A percentile compares a stretch with the other conserved stretches of the same genome.
phyloP scores from a whole-genome alignment of 2,113 vertebrate species.

The Grammomys surdaster region DNA sequence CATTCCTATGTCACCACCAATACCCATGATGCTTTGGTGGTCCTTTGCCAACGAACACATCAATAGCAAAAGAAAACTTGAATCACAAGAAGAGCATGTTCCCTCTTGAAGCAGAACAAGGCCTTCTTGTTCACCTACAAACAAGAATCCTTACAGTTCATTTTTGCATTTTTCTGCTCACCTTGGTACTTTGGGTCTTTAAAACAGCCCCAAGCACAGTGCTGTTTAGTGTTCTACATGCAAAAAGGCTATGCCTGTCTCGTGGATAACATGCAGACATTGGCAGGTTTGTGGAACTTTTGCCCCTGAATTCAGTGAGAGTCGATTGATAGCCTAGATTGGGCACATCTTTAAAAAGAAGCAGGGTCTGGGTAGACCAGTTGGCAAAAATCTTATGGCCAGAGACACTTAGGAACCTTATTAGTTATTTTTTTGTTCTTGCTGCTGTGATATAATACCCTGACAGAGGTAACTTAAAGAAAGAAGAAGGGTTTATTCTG shows the following conservation, averaged over 20 bases:
- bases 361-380: neutral
- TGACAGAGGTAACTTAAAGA: neutral
- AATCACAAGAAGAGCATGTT: neutral
- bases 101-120: neutral
- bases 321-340: neutral
- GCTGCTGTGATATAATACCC: neutral
- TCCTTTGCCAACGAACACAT: neutral
- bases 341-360: conserved; percentile 1
- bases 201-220: neutral
- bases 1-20: neutral
- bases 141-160: neutral
- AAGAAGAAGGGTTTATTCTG: neutral
- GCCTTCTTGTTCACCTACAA: neutral
- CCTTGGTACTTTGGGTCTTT: neutral
- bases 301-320: neutral
- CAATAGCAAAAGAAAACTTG: neutral
- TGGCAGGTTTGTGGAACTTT: neutral
- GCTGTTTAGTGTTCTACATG: neutral
- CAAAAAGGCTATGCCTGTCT: neutral
- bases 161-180: neutral
- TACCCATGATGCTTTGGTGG: neutral
- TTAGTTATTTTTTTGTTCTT: neutral
- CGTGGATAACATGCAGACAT: fast-evolving
- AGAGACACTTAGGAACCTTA: neutral
- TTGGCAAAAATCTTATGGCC: neutral